Evolutionary conservation across 2,888 invertebrate species (phyloP).

Genomic region (Callyntrura guangdongensis): DNA sequence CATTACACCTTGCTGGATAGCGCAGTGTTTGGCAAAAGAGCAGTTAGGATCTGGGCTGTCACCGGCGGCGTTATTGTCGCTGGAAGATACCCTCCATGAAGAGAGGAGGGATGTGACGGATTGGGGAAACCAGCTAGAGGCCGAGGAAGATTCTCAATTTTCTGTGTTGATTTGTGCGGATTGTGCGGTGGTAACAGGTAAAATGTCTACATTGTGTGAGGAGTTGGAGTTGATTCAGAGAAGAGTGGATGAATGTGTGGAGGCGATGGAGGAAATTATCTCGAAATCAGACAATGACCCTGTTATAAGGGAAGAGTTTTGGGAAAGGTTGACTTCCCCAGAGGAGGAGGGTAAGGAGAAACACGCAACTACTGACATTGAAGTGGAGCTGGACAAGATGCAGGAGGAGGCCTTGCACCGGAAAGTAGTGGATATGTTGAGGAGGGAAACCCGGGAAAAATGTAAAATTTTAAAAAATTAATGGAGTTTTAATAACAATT

Average conservation of each 20-base stretch:
- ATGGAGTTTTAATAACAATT: neutral
- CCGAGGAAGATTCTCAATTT: neutral
- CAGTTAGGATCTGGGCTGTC: too few species aligned
- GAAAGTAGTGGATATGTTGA: neutral
- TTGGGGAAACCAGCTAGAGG: too few species aligned
- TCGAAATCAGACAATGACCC: neutral
- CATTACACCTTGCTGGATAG: neutral
- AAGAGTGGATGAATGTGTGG: neutral
- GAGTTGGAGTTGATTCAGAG: neutral
- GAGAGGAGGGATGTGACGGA: too few species aligned
- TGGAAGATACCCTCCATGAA: too few species aligned
- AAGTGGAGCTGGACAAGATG: neutral
- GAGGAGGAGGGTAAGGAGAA: too few species aligned
- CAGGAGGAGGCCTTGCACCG: neutral
- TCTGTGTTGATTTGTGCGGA: constrained; percentile 19
- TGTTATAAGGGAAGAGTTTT: neutral
- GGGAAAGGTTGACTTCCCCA: too few species aligned
- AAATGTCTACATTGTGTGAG: neutral
- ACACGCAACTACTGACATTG: neutral
- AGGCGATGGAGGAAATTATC: neutral
- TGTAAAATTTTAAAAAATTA: constrained; percentile 13
- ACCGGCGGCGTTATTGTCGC: too few species aligned
- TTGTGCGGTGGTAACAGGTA: neutral
- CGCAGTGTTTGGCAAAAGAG: neutral
- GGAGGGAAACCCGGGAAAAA: neutral